Evolutionary conservation across 2,113 vertebrate species (phyloP), one percentile per base, ranked within the genome.

Genomic region (Cyprinodon tularosa): DNA sequence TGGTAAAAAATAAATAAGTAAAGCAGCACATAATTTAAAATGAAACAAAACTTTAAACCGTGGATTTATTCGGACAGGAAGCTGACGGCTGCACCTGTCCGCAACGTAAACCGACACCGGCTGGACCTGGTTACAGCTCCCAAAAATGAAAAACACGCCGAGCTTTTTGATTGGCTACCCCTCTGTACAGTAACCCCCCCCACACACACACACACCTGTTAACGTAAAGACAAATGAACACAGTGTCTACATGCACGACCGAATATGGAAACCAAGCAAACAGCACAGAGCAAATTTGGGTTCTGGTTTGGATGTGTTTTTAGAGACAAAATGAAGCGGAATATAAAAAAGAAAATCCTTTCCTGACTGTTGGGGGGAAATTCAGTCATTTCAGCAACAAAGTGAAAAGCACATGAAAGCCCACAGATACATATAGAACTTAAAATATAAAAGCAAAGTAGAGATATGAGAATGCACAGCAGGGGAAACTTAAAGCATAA

Each of bases 61-160:
- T 80, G 64, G 39, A 88, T 86, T 85, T 84, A 83, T 86, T 87
- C 85, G 75, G 82, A 86, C 62, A 88, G 89, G 84, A 84, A 83
- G 72, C 77, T 81, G 85, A 85, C 72, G 72, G 68, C 68, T 40
- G 7, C 72, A 85, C 80, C 76, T 72, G 71, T 80, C 80, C 76
- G 63, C 50, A 69, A 57, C 62, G 36, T 63, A 72, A 72, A 66
- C 47, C 67, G 47, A 45, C 59, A 13, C 14, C 4, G 50, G 38
- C 68, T 13, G 68, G 13, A 72, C 72, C 75, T 87, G 62, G 47
- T 71, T 77, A 60, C 37, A 48, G 72, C 78, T 85, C 22, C 0
- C 3, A 76, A 76, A 76, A 36, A 62, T 5, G 20, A 74, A 59
- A 83, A 69, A 3, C 71, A 80, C 87, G 88, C 82, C 74, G 68